These are phyloP conservation scores for Cranoglanis bouderius DNA, from an alignment of 2,113 vertebrate species.

Conservation along the genomic window DNA sequence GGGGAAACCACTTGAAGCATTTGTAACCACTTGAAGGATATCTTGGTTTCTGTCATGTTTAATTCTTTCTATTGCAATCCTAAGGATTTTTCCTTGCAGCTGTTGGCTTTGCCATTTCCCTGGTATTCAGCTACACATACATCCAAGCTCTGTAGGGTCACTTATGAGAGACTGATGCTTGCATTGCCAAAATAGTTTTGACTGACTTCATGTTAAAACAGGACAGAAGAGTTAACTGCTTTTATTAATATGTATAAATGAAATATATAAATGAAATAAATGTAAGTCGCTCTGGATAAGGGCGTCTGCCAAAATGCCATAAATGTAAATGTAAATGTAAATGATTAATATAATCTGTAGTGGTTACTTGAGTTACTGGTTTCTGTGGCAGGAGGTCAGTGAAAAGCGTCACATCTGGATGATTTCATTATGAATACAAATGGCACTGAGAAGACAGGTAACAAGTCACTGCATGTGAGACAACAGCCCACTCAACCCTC, in stretches of 20 bases:
- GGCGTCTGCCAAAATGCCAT: no score
- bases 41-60: background rate
- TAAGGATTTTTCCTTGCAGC: background rate
- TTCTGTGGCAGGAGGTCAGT: background rate
- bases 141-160: no score
- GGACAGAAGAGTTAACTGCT: no score
- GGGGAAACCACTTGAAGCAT: no score
- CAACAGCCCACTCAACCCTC: background rate
- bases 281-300: no score
- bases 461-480: background rate
- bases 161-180: background rate
- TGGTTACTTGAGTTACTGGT: background rate
- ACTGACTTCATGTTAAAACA: no score
- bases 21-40: no score
- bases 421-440: background rate
- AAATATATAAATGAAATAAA: no score
- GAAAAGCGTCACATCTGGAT: background rate
- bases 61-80: background rate
- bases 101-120: background rate
- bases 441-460: background rate
- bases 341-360: no score
- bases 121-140: no score
- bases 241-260: no score
- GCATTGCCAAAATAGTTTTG: background rate
- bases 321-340: no score